phyloP scores from a whole-genome alignment of 2,797 vertebrate genomes.

The Merluccius polli region DNA sequence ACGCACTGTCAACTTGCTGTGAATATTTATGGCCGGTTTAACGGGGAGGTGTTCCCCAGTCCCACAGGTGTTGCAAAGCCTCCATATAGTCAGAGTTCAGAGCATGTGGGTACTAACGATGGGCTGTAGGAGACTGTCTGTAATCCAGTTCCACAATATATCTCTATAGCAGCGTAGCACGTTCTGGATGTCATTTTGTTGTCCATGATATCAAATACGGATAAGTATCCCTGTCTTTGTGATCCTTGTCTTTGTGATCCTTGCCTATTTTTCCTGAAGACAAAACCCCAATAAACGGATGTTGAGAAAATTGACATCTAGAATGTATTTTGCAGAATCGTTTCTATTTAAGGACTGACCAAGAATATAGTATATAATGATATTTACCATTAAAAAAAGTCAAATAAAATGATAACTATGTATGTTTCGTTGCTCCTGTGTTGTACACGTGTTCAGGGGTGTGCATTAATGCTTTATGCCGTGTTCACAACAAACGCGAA shows the following conservation, averaged over 20 bases:
- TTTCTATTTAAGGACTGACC: background rate
- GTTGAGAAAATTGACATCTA: background rate
- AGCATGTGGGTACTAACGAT: slow-evolving; percentile 41
- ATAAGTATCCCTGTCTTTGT: too few relatives aligned
- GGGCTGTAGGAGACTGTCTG: background rate
- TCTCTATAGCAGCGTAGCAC: background rate
- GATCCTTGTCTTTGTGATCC: background rate
- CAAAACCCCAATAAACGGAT: background rate
- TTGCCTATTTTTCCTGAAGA: background rate
- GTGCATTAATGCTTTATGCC: background rate
- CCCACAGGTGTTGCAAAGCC: slow-evolving; percentile 75
- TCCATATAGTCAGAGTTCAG: slow-evolving; percentile 76
- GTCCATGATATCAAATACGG: too few relatives aligned
- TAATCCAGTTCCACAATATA: background rate
- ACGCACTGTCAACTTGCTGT: slow-evolving; percentile 74
- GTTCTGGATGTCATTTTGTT: background rate
- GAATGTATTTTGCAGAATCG: background rate
- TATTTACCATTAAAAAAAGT: background rate
- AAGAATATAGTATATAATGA: background rate
- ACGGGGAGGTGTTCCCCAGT: slow-evolving; percentile 59
- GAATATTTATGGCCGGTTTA: slow-evolving; percentile 79
- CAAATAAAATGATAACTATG: background rate
- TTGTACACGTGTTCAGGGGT: background rate
- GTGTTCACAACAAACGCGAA: too few relatives aligned
- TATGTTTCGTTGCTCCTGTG: background rate